These are phyloP conservation scores for Thalpophila matura DNA, from an alignment of 2,888 invertebrate genomes.

Conservation along the genomic window DNA sequence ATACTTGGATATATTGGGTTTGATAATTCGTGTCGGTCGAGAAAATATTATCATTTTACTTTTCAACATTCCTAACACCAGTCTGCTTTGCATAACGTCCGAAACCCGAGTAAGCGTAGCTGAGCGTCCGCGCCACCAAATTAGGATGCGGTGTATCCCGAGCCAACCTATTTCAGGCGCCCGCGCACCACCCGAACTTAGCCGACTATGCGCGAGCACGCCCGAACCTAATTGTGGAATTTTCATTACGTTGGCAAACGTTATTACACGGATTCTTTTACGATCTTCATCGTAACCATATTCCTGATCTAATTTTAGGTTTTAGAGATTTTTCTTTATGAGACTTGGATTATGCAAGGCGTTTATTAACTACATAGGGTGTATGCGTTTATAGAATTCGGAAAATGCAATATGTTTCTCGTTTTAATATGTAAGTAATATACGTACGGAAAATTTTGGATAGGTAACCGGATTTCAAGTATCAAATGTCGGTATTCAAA, in stretches of 20 bases:
- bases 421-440: slow-evolving; percentile 33
- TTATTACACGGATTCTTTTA: slow-evolving; percentile 70
- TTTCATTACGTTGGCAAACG: slow-evolving; percentile 73
- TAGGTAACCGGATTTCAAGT: slow-evolving; percentile 68
- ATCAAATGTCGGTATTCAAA: slow-evolving; percentile 83
- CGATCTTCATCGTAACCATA: slow-evolving; percentile 56
- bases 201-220: slow-evolving; percentile 76
- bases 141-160: slow-evolving; percentile 87
- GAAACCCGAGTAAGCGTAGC: slow-evolving; percentile 81
- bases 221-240: slow-evolving; percentile 83
- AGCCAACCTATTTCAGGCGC: slow-evolving; percentile 86
- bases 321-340: slow-evolving; percentile 14
- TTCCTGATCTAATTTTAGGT: slow-evolving; percentile 62
- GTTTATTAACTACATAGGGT: slow-evolving; percentile 5
- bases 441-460: slow-evolving; percentile 44
- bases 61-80: slow-evolving; percentile 4
- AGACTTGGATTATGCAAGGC: slow-evolving; percentile 8
- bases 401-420: slow-evolving; percentile 21
- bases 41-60: slow-evolving; percentile 19
- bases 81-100: slow-evolving; percentile 67
- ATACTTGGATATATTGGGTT: neutral
- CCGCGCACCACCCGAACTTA: slow-evolving; percentile 74
- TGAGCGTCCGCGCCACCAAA: slow-evolving; percentile 88
- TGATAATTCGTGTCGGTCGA: neutral
- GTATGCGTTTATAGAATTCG: neutral